Evolutionary conservation across 2,113 vertebrate genomes (phyloP).

Genomic region (Heterotilapia buettikoferi): DNA sequence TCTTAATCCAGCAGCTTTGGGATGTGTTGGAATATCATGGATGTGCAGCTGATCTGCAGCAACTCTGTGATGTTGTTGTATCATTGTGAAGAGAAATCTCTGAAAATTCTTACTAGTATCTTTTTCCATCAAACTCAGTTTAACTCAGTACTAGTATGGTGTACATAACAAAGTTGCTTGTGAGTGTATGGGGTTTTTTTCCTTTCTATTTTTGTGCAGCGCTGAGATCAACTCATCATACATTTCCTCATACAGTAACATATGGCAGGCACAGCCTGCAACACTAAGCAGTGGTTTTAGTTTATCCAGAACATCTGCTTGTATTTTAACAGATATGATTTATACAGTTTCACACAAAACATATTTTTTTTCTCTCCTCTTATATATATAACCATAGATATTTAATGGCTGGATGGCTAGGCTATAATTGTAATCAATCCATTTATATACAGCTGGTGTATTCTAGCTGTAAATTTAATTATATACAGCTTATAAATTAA

Average conservation of each 20-base stretch:
- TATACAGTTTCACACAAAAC: neutral
- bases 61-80: neutral
- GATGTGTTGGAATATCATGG: neutral
- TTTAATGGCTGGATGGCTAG: no score
- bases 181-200: neutral
- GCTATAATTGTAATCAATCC: no score
- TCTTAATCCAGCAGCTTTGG: neutral
- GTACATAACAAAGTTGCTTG: neutral
- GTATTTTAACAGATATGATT: neutral
- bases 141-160: neutral
- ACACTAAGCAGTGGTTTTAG: neutral
- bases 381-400: no score
- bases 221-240: neutral
- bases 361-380: no score
- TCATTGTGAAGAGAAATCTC: neutral
- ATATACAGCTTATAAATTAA: neutral
- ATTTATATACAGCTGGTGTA: no score
- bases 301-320: neutral
- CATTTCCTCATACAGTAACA: neutral
- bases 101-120: neutral
- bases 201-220: neutral
- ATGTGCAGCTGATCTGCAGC: neutral
- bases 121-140: neutral
- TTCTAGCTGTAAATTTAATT: neutral
- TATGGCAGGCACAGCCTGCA: neutral